Evolutionary conservation across 2,888 invertebrate species (phyloP).

Genomic region (Timema podura): DNA sequence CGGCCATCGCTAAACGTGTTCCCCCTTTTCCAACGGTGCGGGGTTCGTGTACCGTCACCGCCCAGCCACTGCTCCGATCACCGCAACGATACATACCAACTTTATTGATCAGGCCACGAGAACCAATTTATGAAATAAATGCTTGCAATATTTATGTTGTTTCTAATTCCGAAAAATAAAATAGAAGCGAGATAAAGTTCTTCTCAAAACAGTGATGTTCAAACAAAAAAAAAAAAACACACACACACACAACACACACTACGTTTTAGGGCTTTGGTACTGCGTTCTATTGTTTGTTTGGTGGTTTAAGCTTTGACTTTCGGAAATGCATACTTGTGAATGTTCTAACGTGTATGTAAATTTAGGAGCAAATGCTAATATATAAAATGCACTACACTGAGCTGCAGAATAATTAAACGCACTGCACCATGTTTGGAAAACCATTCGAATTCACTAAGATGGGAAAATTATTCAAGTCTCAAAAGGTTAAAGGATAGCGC

Average conservation of each 20-base stretch:
- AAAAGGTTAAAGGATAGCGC: too few species aligned
- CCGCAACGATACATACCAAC: background rate
- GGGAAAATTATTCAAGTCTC: too few species aligned
- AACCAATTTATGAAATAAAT: slow-evolving; percentile 15
- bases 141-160: slow-evolving; percentile 11
- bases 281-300: slow-evolving; percentile 9
- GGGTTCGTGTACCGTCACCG: background rate
- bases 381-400: too few species aligned
- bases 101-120: background rate
- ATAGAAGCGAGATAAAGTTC: background rate
- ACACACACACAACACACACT: background rate
- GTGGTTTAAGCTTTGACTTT: background rate
- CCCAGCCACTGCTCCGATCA: background rate
- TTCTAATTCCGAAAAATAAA: background rate
- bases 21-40: background rate
- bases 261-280: slow-evolving; percentile 7
- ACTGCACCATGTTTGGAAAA: too few species aligned
- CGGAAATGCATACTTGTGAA: too few species aligned
- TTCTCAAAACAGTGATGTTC: background rate
- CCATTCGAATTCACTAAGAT: too few species aligned
- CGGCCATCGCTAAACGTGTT: background rate
- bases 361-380: too few species aligned
- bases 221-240: background rate
- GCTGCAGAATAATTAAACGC: too few species aligned
- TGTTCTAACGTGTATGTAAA: too few species aligned